Evolutionary conservation across 2,797 vertebrate species (phyloP), one percentile per base, ranked within the genome.

Genomic region (Ctenochaetus hawaiiensis): DNA sequence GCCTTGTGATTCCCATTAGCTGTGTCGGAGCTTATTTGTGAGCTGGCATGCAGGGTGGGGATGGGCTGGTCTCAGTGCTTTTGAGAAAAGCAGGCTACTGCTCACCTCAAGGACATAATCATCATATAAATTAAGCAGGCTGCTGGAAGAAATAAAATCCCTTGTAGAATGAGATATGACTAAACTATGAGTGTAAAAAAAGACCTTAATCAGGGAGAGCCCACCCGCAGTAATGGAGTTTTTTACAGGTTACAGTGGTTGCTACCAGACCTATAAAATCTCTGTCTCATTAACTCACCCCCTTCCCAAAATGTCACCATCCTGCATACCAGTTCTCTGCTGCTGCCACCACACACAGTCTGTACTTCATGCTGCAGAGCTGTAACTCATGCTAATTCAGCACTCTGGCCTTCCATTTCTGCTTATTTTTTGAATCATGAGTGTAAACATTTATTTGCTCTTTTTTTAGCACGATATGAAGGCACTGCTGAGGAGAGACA

Each of bases 381-480:
- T 72, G 78, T 48, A 84, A 85, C 67, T 80, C 67, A 75, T 81
- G 63, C 59, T 53, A 72, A 80, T 80, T 77, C 77, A 74, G 66
- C 71, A 75, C 72, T 71, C 65, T 76, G 30, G 78, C 79, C 78
- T 83, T 86, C 75, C 47, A 71, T 62, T 72, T 77, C 72, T 67
- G 81, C 84, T 89, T 86, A 91, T 88, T 92, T 91, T 30, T 69
- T 64, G 71, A 88, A 72, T 64, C 18, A 41, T 67, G 67, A 78
- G 68, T 71, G 85, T 90, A 91, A 93, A 93, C 92, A 93, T 89
- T 92, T 86, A 91, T 91, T 92, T 91, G 87, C 83, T 84, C 69
- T 51, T 76, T 81, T 85, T 93, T 90, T 89, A 91, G 89, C 72
- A 52, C 22, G 43, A 63, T 63, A 82, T 64, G 8, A 78, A 71